Evolutionary conservation across 2,888 invertebrate genomes (phyloP).

Genomic region (Autographa gamma): DNA sequence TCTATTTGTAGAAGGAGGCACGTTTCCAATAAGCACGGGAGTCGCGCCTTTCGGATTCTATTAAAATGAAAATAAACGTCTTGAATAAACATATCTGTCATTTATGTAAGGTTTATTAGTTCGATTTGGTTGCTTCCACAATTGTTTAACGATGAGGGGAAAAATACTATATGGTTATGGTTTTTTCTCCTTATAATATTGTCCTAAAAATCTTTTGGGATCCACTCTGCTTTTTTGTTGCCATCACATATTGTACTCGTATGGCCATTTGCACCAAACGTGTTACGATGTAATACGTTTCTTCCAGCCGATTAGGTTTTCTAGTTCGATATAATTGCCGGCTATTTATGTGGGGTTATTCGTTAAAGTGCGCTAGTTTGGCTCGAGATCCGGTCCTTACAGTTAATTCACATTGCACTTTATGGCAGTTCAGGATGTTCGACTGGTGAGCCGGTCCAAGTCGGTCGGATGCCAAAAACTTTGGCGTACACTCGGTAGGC

Average conservation of each 20-base stretch:
- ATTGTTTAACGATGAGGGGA: not conserved
- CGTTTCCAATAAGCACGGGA: slow-evolving; percentile 57
- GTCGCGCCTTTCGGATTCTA: slow-evolving; percentile 42
- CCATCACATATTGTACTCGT: not conserved
- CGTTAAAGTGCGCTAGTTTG: slow-evolving; percentile 65
- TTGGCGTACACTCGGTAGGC: slow-evolving; percentile 49
- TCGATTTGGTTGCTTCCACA: not conserved
- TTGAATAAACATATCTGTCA: slow-evolving; percentile 24
- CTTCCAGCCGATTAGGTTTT: not conserved
- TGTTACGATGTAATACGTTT: not conserved
- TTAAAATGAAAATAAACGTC: slow-evolving; percentile 46
- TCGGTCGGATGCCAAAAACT: slow-evolving; percentile 77
- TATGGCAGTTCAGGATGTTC: slow-evolving; percentile 76
- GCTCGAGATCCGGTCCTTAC: slow-evolving; percentile 67
- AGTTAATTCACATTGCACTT: slow-evolving; percentile 79
- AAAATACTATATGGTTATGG: not conserved
- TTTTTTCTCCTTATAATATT: not conserved
- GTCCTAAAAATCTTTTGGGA: not conserved
- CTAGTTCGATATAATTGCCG: slow-evolving; percentile 31
- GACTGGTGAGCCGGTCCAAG: slow-evolving; percentile 59
- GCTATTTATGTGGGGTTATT: slow-evolving; percentile 55
- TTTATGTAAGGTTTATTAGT: slow-evolving; percentile 16
- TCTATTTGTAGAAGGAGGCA: slow-evolving; percentile 58
- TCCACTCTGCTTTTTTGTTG: not conserved
- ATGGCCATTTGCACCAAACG: not conserved